Conservation (phyloP, 2,113 vertebrate genomes). For the Oncorhynchus clarkii region DNA sequence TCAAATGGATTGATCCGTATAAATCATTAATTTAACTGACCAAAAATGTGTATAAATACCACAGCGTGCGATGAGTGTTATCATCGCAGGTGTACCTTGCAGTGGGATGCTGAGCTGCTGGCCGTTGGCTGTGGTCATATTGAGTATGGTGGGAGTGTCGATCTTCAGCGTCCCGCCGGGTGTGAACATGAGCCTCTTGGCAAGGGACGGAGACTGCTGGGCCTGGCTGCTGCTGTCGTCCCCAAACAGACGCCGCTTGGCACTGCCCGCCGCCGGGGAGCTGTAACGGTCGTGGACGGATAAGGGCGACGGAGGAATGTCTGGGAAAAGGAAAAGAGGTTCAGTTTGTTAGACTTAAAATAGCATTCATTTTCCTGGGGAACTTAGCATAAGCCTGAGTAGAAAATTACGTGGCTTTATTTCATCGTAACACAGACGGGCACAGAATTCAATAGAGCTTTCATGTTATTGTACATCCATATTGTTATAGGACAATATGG, state of each 20-base stretch:
- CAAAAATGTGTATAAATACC: too few relatives aligned
- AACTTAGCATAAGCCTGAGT: neutral
- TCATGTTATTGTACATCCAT: too few relatives aligned
- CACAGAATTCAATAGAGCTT: too few relatives aligned
- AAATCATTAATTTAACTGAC: too few relatives aligned
- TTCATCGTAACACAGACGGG: too few relatives aligned
- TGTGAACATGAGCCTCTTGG: slow-evolving; percentile 64
- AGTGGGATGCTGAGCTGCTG: slow-evolving; percentile 80
- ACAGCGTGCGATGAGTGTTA: too few relatives aligned
- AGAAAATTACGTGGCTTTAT: neutral
- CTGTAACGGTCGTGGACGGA: slow-evolving; percentile 93
- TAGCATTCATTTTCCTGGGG: neutral
- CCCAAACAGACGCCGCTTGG: slow-evolving; percentile 91
- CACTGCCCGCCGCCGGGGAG: slow-evolving; percentile 91
- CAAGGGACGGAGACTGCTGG: slow-evolving; percentile 66
- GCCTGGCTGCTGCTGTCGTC: slow-evolving; percentile 79
- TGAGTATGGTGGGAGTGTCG: slow-evolving; percentile 67
- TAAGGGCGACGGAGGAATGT: slow-evolving; percentile 64
- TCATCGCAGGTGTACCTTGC: slow-evolving; percentile 71
- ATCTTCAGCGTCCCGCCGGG: slow-evolving; percentile 53
- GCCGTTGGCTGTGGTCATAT: slow-evolving; percentile 65
- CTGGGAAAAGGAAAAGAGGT: slow-evolving; percentile 58
- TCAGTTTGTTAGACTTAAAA: neutral
- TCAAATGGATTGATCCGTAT: too few relatives aligned
- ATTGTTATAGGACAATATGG: too few relatives aligned